These are phyloP conservation scores for Tenthredo scrophulariae DNA, from an alignment of 2,888 invertebrate genomes.

Conservation along the genomic window DNA sequence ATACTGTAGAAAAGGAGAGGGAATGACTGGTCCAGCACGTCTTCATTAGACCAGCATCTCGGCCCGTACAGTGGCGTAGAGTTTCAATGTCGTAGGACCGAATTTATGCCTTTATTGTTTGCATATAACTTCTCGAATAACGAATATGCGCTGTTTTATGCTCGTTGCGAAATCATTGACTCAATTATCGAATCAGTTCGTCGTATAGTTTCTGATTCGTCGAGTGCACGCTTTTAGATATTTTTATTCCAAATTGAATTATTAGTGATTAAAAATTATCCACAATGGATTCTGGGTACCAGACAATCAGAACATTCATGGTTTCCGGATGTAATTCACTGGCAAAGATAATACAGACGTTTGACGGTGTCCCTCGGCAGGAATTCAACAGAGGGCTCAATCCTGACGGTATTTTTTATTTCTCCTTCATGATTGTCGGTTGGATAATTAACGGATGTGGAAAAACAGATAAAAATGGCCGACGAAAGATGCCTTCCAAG, in stretches of 20 bases:
- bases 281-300: background rate
- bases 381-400: background rate
- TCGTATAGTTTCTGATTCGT: background rate
- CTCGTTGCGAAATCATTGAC: background rate
- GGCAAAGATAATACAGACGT: slow-evolving; percentile 23
- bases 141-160: background rate
- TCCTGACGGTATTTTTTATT: background rate
- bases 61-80: slow-evolving; percentile 63
- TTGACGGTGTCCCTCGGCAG: background rate
- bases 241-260: background rate
- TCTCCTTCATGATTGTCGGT: background rate
- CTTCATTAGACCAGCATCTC: slow-evolving; percentile 66
- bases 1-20: slow-evolving; percentile 46
- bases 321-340: slow-evolving; percentile 24
- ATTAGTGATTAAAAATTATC: background rate
- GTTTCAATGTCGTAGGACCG: slow-evolving; percentile 37
- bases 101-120: slow-evolving; percentile 7
- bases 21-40: slow-evolving; percentile 64
- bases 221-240: background rate
- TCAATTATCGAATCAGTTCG: background rate
- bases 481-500: slow-evolving; percentile 8
- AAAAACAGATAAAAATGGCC: slow-evolving; percentile 46
- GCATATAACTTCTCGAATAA: background rate
- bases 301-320: background rate
- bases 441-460: slow-evolving; percentile 44